Percentiles rank a stretch among this genome's conserved stretches.
phyloP scores from a whole-genome alignment of 2,888 invertebrate genomes.

The Uloborus plumipes region DNA sequence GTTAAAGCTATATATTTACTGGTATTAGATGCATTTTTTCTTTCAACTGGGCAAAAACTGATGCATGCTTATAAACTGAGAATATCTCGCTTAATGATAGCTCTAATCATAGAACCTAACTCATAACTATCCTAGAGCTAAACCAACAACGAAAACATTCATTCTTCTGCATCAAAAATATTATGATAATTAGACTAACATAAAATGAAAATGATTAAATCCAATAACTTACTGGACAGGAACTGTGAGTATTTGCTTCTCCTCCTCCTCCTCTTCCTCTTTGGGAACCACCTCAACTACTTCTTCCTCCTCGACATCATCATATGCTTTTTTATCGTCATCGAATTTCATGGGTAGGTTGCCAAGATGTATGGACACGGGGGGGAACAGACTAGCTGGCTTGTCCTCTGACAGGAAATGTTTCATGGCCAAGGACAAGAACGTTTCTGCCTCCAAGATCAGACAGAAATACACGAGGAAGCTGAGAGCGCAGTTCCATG shows the following conservation, averaged over 20 bases:
- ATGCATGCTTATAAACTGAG: no score
- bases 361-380: neutral
- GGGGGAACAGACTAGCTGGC: neutral
- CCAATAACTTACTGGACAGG: neutral
- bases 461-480: neutral
- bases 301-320: neutral
- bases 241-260: neutral
- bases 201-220: no score
- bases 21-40: no score
- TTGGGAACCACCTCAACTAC: neutral
- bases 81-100: no score
- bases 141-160: no score
- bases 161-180: no score
- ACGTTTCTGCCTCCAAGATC: neutral
- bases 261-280: neutral
- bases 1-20: no score
- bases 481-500: neutral
- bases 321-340: neutral
- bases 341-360: no score
- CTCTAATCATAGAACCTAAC: no score
- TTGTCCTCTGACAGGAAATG: neutral
- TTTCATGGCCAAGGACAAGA: constrained; percentile 1
- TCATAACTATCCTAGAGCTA: no score
- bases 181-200: no score
- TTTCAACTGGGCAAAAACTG: no score